Evolutionary conservation across 2,888 invertebrate species (phyloP).

Genomic region (Griposia aprilina): DNA sequence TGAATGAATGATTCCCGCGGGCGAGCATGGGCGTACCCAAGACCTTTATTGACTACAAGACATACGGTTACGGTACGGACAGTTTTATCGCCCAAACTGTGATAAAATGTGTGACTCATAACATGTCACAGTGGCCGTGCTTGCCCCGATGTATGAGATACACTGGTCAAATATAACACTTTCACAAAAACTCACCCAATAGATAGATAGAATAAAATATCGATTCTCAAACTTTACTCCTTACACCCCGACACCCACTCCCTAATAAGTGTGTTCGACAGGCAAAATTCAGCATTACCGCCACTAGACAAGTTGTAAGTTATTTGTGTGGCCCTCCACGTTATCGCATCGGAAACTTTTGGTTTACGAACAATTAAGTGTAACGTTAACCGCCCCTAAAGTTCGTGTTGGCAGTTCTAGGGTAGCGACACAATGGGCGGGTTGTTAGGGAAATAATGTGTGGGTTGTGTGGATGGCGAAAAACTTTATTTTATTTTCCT

Average conservation of each 20-base stretch:
- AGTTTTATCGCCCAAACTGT: no score
- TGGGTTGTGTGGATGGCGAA: not conserved
- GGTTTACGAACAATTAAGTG: slow-evolving; percentile 88
- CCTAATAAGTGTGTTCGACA: slow-evolving; percentile 50
- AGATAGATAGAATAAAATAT: slow-evolving; percentile 27
- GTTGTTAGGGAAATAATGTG: slow-evolving; percentile 2
- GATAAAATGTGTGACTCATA: no score
- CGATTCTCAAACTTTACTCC: slow-evolving; percentile 19
- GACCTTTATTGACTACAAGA: no score
- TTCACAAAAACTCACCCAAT: not conserved
- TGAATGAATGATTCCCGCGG: no score
- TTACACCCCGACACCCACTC: slow-evolving; percentile 2
- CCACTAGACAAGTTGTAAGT: slow-evolving; percentile 69
- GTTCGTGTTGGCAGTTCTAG: slow-evolving; percentile 73
- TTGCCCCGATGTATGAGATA: no score
- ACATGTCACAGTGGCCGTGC: no score
- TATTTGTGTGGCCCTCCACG: slow-evolving; percentile 71
- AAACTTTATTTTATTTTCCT: slow-evolving; percentile 1
- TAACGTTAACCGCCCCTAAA: slow-evolving; percentile 83
- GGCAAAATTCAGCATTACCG: slow-evolving; percentile 51
- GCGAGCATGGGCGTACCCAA: no score
- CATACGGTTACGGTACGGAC: no score
- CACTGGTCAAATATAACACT: not conserved
- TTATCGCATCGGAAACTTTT: slow-evolving; percentile 86
- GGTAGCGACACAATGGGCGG: slow-evolving; percentile 68